These are phyloP conservation scores for Xanthia togata DNA, from an alignment of 2,888 invertebrate genomes.

Conservation along the genomic window DNA sequence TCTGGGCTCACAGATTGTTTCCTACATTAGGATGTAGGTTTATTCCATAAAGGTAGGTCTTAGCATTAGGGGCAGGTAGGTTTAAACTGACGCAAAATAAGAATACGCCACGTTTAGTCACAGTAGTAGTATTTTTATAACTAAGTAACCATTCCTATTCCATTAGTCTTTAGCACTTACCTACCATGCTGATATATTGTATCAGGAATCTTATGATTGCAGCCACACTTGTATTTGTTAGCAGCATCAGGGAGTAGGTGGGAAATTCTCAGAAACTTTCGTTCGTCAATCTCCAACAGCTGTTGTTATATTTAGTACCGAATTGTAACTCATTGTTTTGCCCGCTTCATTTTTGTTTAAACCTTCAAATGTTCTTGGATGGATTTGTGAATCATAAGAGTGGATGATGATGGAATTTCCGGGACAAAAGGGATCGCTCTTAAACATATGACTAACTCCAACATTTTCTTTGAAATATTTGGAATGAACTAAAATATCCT, in stretches of 20 bases:
- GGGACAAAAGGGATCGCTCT: constrained; percentile 22
- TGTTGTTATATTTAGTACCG: constrained; percentile 32
- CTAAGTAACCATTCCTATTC: not conserved
- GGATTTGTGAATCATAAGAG: constrained; percentile 43
- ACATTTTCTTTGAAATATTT: constrained; percentile 18
- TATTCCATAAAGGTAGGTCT: not conserved
- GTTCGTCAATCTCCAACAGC: constrained; percentile 25
- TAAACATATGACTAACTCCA: constrained; percentile 10
- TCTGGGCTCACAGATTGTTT: too few species aligned
- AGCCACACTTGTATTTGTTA: constrained; percentile 17
- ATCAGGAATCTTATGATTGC: constrained; percentile 4
- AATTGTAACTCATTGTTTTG: constrained; percentile 31
- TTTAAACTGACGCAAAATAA: not conserved
- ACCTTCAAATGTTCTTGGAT: constrained; percentile 36
- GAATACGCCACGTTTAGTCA: not conserved
- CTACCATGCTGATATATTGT: not conserved
- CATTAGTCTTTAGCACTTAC: not conserved
- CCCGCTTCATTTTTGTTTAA: constrained; percentile 26
- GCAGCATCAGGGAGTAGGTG: not conserved
- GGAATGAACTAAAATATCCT: constrained; percentile 6
- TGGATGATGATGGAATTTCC: constrained; percentile 40
- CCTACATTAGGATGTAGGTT: not conserved
- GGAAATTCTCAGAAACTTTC: constrained; percentile 44
- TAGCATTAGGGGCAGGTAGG: not conserved
- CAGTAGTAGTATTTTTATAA: not conserved